Evolutionary conservation across 2,797 vertebrate species (phyloP).

Genomic region (Danio kyathit): DNA sequence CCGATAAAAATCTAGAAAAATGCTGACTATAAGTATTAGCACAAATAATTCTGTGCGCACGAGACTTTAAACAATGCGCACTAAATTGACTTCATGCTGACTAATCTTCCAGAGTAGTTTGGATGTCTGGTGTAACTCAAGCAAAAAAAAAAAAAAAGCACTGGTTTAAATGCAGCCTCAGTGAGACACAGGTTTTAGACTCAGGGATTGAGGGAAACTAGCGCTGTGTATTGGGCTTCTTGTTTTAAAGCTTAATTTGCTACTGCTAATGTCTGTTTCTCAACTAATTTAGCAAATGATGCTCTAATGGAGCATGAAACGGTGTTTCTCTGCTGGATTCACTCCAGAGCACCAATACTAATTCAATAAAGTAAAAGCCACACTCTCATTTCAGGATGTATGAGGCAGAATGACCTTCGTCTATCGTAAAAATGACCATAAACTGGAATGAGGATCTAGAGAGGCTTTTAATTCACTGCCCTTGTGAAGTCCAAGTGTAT

Average conservation of each 20-base stretch:
- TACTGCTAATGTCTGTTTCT: conserved; percentile 2
- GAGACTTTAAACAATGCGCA: no score
- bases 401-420: neutral
- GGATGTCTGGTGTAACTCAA: no score
- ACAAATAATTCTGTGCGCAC: no score
- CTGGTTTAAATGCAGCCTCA: neutral
- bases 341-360: neutral
- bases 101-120: no score
- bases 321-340: neutral
- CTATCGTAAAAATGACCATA: neutral
- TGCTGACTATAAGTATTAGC: no score
- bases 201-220: neutral
- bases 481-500: neutral
- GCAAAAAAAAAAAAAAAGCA: no score
- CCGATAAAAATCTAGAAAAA: no score
- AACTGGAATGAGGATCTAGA: neutral
- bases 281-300: neutral
- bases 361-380: conserved; percentile 21
- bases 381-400: neutral
- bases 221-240: neutral
- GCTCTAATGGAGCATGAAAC: conserved; percentile 7
- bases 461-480: neutral
- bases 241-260: conserved; percentile 20
- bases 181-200: neutral
- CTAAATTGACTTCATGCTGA: no score